A percentile compares a stretch with the other conserved stretches of the same genome.
Evolutionary conservation across 2,797 vertebrate species (phyloP).

Genomic region (Smutsia temminckii): DNA sequence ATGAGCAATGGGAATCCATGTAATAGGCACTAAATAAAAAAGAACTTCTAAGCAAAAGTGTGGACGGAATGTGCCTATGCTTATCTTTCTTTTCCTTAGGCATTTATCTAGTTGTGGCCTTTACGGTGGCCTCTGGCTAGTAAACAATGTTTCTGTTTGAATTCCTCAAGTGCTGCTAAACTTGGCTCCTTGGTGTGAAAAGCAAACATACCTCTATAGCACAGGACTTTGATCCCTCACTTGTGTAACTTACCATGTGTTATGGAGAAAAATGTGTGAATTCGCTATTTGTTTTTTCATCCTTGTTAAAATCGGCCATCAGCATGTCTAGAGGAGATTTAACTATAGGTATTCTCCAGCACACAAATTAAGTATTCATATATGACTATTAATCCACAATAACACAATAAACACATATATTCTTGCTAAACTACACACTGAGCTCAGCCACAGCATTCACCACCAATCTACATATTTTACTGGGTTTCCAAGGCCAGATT

Average conservation of each 20-base stretch:
- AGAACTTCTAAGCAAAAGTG: slow-evolving; percentile 3
- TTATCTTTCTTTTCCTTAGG: slow-evolving; percentile 31
- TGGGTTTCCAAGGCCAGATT: neutral
- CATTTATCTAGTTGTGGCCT: slow-evolving; percentile 43
- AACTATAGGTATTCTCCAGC: neutral
- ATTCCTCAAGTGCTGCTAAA: slow-evolving; percentile 62
- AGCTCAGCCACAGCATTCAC: neutral
- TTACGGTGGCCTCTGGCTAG: slow-evolving; percentile 40
- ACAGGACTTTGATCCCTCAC: slow-evolving; percentile 43
- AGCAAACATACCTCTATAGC: slow-evolving; percentile 59
- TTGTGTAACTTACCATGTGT: slow-evolving; percentile 55
- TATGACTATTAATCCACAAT: neutral
- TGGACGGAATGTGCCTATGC: neutral
- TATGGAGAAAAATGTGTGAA: slow-evolving; percentile 54
- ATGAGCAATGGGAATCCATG: neutral
- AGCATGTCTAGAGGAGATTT: slow-evolving; percentile 10
- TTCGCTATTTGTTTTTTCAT: slow-evolving; percentile 22
- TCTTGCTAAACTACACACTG: slow-evolving; percentile 35
- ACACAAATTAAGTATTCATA: slow-evolving; percentile 21
- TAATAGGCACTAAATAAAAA: neutral
- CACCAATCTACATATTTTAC: neutral
- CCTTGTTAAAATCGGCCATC: slow-evolving; percentile 12
- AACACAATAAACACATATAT: slow-evolving; percentile 19
- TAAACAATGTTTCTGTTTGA: slow-evolving; percentile 59
- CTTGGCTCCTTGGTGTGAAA: slow-evolving; percentile 55